These are phyloP conservation scores for Ceratina australensis DNA, from an alignment of 1,140 invertebrate genomes.

Conservation along the genomic window DNA sequence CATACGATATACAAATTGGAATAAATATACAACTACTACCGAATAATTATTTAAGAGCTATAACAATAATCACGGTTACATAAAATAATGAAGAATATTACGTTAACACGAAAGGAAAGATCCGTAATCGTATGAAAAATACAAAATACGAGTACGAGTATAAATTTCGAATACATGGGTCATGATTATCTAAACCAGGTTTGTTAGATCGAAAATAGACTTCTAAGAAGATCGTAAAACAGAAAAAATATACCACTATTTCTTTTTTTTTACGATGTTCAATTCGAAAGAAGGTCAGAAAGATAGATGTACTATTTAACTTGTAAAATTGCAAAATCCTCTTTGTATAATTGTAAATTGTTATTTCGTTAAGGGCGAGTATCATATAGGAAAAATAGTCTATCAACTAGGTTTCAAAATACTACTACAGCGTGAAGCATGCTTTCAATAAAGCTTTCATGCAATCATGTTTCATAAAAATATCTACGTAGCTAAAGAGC, in stretches of 20 bases:
- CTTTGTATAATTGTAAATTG: background rate
- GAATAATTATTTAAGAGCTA: background rate
- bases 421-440: background rate
- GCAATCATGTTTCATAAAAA: background rate
- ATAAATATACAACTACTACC: background rate
- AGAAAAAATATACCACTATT: background rate
- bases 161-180: background rate
- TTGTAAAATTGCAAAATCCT: background rate
- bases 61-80: background rate
- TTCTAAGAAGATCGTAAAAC: background rate
- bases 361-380: background rate
- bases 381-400: background rate
- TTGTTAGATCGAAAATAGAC: background rate
- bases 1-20: background rate
- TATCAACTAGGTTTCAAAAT: background rate
- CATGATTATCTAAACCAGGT: background rate
- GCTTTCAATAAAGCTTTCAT: background rate
- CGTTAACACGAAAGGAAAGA: background rate
- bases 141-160: background rate
- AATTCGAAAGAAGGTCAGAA: background rate
- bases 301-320: background rate
- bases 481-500: conserved; percentile 7
- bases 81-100: background rate
- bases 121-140: background rate
- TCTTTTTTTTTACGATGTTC: background rate